Evolutionary conservation across 2,113 vertebrate species (phyloP).

Genomic region (Cottus gobio): DNA sequence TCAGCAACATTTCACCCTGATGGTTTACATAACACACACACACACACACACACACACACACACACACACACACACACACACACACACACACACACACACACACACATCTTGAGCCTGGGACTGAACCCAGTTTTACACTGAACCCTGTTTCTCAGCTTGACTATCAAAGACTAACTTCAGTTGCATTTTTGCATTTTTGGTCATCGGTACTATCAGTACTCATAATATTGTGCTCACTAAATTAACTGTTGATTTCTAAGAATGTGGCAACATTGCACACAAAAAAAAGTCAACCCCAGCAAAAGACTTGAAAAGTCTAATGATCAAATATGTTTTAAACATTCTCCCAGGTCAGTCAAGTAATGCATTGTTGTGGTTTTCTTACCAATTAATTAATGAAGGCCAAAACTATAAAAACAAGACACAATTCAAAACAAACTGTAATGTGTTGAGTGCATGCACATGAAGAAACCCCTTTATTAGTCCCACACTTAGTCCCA

Average conservation of each 20-base stretch:
- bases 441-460: neutral
- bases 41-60: constrained; percentile 26
- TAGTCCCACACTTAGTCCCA: too few species aligned
- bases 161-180: neutral
- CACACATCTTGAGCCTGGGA: constrained; percentile 23
- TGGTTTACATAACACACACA: constrained; percentile 36
- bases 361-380: neutral
- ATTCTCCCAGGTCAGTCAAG: neutral
- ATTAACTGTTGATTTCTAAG: neutral
- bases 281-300: neutral
- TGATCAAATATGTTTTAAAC: neutral
- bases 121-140: constrained; percentile 21
- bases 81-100: neutral
- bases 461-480: too few species aligned
- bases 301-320: neutral
- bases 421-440: neutral
- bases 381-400: neutral
- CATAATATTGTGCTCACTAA: constrained; percentile 1
- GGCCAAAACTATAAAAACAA: neutral
- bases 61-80: constrained; percentile 20
- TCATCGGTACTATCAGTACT: neutral
- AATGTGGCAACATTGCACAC: neutral
- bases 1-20: constrained; percentile 42
- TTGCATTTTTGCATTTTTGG: neutral
- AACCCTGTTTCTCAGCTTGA: neutral